These are phyloP conservation scores for Xestia c-nigrum DNA, from an alignment of 2,888 invertebrate genomes.

Conservation along the genomic window DNA sequence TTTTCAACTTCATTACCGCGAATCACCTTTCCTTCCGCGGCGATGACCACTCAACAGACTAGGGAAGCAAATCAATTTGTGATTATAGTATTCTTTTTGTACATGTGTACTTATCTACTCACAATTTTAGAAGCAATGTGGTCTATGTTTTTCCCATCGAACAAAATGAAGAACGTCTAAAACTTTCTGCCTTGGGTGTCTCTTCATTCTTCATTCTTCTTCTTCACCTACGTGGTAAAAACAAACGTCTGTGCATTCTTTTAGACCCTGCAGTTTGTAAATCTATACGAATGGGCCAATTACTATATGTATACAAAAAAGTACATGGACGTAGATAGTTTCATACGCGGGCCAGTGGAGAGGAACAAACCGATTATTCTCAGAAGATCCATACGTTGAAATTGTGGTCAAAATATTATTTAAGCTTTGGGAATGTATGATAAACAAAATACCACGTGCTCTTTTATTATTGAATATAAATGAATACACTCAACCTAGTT, in stretches of 20 bases:
- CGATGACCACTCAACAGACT: constrained; percentile 22
- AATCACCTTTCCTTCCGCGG: constrained; percentile 36
- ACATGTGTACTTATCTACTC: background rate
- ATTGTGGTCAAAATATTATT: background rate
- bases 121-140: background rate
- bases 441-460: background rate
- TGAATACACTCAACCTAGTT: background rate
- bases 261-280: background rate
- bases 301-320: background rate
- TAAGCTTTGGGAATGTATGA: background rate
- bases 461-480: background rate
- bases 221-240: background rate
- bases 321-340: background rate
- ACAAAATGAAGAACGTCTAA: background rate
- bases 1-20: constrained; percentile 50
- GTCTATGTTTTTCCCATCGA: background rate
- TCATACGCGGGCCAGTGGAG: background rate
- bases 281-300: background rate
- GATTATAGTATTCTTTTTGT: constrained; percentile 17
- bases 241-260: background rate
- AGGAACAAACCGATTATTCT: background rate
- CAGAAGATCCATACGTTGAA: background rate
- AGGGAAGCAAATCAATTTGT: constrained; percentile 25
- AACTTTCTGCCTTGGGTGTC: background rate
- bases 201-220: background rate